phyloP scores from a whole-genome alignment of 1,140 invertebrate genomes.

The Hylyphantes graminicola region DNA sequence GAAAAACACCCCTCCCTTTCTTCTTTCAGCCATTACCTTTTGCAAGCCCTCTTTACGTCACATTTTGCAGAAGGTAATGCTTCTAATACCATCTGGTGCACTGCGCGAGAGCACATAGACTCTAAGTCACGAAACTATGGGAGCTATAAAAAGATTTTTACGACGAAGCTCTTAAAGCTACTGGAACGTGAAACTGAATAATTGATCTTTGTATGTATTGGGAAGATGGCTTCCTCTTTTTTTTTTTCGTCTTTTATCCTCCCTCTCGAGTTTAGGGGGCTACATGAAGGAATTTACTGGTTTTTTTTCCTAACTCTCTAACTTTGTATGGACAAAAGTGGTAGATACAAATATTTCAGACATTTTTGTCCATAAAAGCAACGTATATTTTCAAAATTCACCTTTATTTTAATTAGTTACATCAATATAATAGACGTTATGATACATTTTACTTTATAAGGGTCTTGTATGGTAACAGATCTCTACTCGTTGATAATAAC shows the following conservation, averaged over 20 bases:
- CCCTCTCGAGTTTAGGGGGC: neutral
- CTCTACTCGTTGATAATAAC: too few species aligned
- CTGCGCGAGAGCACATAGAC: constrained; percentile 13
- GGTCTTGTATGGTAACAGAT: too few species aligned
- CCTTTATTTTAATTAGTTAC: too few species aligned
- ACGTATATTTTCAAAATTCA: too few species aligned
- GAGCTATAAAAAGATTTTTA: constrained; percentile 48
- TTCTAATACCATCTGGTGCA: constrained; percentile 37
- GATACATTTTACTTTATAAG: too few species aligned
- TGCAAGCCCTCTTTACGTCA: constrained; percentile 9
- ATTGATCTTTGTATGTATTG: constrained; percentile 56
- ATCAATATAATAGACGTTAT: too few species aligned
- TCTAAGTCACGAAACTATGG: constrained; percentile 46
- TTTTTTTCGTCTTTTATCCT: constrained; percentile 7
- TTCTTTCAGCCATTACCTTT: constrained; percentile 21
- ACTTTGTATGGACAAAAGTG: too few species aligned
- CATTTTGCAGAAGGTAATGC: constrained; percentile 14
- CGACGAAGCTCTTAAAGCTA: constrained; percentile 38
- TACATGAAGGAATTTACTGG: constrained; percentile 15
- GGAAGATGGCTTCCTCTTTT: constrained; percentile 11
- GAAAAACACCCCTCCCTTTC: constrained; percentile 11
- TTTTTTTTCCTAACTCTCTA: constrained; percentile 2
- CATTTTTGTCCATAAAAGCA: constrained; percentile 10
- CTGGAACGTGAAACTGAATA: constrained; percentile 59
- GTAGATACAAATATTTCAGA: neutral